phyloP scores from a whole-genome alignment of 2,113 vertebrate species.

The Sander vitreus region DNA sequence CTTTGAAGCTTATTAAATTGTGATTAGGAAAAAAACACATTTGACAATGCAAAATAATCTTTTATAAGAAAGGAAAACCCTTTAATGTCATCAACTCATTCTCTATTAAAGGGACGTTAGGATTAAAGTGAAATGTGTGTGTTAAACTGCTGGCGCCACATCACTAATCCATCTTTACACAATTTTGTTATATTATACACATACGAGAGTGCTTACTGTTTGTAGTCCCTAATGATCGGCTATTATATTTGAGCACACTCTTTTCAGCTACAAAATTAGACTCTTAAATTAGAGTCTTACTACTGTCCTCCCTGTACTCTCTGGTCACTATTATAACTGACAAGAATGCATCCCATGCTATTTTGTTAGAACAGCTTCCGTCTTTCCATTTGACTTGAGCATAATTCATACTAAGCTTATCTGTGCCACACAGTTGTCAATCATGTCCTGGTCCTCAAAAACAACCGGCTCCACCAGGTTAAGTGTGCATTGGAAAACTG shows the following conservation, averaged over 20 bases:
- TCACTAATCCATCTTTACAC: background rate
- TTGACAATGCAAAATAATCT: background rate
- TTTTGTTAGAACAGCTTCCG: slow-evolving; percentile 18
- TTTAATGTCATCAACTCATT: background rate
- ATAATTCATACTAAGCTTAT: slow-evolving; percentile 51
- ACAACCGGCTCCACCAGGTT: slow-evolving; percentile 51
- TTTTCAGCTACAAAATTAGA: background rate
- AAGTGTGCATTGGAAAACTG: slow-evolving; percentile 18
- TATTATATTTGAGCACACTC: background rate
- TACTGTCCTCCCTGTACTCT: background rate
- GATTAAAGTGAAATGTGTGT: background rate
- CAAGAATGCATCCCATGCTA: slow-evolving; percentile 1
- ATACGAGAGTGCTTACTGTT: background rate
- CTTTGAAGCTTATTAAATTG: slow-evolving; percentile 24
- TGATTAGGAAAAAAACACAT: slow-evolving; percentile 21
- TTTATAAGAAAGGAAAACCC: background rate
- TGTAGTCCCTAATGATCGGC: background rate
- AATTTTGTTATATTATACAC: too few relatives aligned
- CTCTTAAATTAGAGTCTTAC: background rate
- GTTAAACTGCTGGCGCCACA: background rate
- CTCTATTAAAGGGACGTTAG: background rate
- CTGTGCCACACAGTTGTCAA: slow-evolving; percentile 38
- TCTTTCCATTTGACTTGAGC: slow-evolving; percentile 32
- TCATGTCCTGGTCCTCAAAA: slow-evolving; percentile 32
- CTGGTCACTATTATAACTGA: background rate